phyloP scores from a whole-genome alignment of 2,113 vertebrate genomes.

The Oreochromis aureus region DNA sequence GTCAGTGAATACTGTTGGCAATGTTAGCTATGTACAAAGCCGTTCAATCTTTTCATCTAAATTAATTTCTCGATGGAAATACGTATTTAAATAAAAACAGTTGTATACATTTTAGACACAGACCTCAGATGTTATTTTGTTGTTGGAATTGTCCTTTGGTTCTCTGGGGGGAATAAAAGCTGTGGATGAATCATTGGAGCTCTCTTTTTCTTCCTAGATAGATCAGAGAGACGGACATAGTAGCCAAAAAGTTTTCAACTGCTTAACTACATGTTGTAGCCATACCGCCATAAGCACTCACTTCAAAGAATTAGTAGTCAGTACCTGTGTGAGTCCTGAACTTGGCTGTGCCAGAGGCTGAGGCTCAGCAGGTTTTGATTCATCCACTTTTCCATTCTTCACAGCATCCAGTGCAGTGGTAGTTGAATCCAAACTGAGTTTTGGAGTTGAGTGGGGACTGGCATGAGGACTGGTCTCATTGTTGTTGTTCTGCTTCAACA shows the following conservation, averaged over 20 bases:
- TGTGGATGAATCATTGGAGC: slow-evolving; percentile 93
- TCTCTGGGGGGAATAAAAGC: slow-evolving; percentile 86
- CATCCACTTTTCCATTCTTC: slow-evolving; percentile 85
- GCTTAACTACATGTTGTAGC: neutral
- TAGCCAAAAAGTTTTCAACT: neutral
- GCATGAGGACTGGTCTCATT: slow-evolving; percentile 68
- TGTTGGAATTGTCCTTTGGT: slow-evolving; percentile 77
- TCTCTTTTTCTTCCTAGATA: slow-evolving; percentile 86
- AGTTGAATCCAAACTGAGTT: slow-evolving; percentile 65
- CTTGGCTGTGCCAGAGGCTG: slow-evolving; percentile 34
- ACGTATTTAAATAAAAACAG: neutral
- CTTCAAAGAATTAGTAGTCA: neutral
- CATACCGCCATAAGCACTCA: neutral
- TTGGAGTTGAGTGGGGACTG: slow-evolving; percentile 62
- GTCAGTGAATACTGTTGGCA: neutral
- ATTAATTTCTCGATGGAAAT: neutral
- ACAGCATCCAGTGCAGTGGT: slow-evolving; percentile 70
- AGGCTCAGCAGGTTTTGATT: slow-evolving; percentile 59
- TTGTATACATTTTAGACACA: neutral
- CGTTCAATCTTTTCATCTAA: neutral
- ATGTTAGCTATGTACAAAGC: neutral
- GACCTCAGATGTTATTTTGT: slow-evolving; percentile 67
- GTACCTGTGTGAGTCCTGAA: slow-evolving; percentile 56
- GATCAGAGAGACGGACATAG: neutral
- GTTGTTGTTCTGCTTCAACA: slow-evolving; percentile 86